Evolutionary conservation across 2,797 vertebrate genomes (phyloP).

Genomic region (Gymnoscopelus microlampas): DNA sequence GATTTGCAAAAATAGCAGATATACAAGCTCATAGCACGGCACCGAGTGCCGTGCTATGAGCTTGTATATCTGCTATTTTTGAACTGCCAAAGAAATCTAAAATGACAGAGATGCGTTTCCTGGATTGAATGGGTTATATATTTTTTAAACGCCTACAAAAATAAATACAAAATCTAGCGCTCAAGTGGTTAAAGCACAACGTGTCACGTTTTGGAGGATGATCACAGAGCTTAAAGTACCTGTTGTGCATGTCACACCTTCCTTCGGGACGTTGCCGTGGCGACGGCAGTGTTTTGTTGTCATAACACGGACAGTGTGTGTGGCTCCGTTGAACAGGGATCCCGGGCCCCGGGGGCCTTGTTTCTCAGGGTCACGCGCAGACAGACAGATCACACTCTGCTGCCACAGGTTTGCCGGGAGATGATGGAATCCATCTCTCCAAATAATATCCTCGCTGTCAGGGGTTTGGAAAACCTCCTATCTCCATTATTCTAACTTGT

Average conservation of each 20-base stretch:
- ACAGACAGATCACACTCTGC: conserved; percentile 75
- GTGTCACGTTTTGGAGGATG: conserved; percentile 66
- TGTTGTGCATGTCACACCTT: conserved; percentile 65
- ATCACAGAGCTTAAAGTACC: conserved; percentile 47
- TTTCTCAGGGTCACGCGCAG: conserved; percentile 58
- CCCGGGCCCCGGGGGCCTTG: conserved; percentile 18
- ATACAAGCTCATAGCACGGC: too few relatives aligned
- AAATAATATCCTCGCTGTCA: conserved; percentile 5
- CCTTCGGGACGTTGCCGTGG: conserved; percentile 68
- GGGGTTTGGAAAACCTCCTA: too few relatives aligned
- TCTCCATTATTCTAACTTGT: too few relatives aligned
- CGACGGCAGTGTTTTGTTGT: conserved; percentile 67
- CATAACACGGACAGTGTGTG: conserved; percentile 75
- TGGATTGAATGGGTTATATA: too few relatives aligned
- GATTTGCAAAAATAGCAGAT: too few relatives aligned
- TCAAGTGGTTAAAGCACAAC: conserved; percentile 32
- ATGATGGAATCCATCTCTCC: conserved; percentile 54
- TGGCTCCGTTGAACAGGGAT: conserved; percentile 37
- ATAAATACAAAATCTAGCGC: too few relatives aligned
- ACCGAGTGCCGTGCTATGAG: too few relatives aligned
- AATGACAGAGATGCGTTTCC: too few relatives aligned
- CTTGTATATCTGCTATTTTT: too few relatives aligned
- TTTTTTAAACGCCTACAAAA: too few relatives aligned
- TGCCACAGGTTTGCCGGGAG: conserved; percentile 54
- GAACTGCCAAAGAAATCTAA: too few relatives aligned